Percentiles rank a stretch among this genome's conserved stretches.
Conservation (phyloP, 2,113 vertebrate species). For the Philantomba maxwellii region DNA sequence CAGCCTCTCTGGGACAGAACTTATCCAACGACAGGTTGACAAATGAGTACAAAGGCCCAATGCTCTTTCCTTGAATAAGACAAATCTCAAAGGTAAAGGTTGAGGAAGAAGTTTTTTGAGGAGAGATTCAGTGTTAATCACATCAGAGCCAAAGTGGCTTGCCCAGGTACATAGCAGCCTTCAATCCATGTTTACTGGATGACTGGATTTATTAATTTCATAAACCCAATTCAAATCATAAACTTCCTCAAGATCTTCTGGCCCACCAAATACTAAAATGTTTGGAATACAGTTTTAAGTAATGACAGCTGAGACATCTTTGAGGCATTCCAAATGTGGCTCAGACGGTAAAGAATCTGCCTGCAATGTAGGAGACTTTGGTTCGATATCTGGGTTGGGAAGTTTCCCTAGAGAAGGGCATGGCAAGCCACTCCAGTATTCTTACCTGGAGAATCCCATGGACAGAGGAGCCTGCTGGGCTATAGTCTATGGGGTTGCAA, state of each 20-base stretch:
- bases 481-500: neutral
- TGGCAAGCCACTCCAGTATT: neutral
- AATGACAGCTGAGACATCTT: neutral
- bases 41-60: neutral
- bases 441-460: neutral
- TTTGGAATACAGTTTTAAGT: neutral
- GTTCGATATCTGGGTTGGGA: neutral
- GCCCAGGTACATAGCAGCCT: neutral
- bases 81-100: neutral
- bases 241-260: neutral
- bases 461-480: neutral
- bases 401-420: neutral
- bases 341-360: neutral
- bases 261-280: neutral
- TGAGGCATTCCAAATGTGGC: neutral
- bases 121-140: neutral
- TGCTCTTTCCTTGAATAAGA: neutral
- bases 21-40: neutral
- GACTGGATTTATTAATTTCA: neutral
- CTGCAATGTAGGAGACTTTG: neutral
- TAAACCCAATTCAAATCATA: neutral
- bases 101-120: neutral
- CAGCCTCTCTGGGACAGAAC: neutral
- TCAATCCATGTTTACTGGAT: neutral
- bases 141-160: neutral